Base-by-base conservation (phyloP, 2,888 invertebrate species). In the Athripsodes cinereus region DNA sequence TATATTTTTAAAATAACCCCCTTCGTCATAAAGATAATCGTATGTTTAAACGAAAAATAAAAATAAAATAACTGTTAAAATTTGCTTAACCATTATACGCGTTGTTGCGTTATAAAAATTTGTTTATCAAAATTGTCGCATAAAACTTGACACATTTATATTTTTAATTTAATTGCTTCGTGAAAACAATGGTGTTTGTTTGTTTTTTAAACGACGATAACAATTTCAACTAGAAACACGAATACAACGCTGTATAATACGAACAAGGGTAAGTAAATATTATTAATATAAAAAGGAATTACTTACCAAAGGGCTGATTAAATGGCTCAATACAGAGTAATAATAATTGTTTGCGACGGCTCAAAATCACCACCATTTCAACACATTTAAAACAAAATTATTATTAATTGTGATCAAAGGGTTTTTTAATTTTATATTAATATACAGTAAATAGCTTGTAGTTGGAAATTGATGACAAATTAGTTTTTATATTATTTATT, bases 111-210 rank as follows among this genome's bases (percentile, higher is more conserved):
- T 40, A 40, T 40, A 40, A 40, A 40, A 40, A 40, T 40, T 40
- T 40, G 40, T 40, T 40, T 35, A 52, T 20, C 21, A 34, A 52
- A 34, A 52, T 52, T 52, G 31, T 52, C 52, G 35, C 52, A 35
- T 52, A 31, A 52, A 52, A 52, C 26, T 34, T 34, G 35, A 52
- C 20, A 52, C 52, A 22, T 50, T 52, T 20, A 52, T 52, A 52
- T 34, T 31, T 40, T n/a, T 40, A n/a, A 40, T 40, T n/a, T 16
- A n/a, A 40, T 40, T 40, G 13, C 13, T 40, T 40, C 40, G 13
- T 40, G 13, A 40, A 40, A 40, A n/a, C 16, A 16, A 13, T 40
- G 40, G 40, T 13, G 13, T n/a, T n/a, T n/a, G 13, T 40, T 40
- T 40, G 13, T 13, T 40, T 40, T 40, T 40, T 40, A 16, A 16